Conservation (phyloP, 1,140 invertebrate genomes). For the Trinorchestia longiramus region DNA sequence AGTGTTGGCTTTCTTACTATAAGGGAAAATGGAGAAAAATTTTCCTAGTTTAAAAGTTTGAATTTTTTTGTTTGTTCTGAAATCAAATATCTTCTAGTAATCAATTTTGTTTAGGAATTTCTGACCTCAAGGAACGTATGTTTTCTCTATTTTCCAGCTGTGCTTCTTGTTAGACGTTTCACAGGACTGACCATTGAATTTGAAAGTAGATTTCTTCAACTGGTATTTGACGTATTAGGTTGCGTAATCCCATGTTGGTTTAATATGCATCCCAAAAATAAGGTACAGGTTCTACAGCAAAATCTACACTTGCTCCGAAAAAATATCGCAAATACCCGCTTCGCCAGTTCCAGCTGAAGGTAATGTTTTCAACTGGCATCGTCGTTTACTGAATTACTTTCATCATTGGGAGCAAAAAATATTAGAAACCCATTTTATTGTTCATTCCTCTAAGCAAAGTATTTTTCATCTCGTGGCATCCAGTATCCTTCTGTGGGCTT, state of each 20-base stretch:
- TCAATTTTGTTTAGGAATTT: not conserved
- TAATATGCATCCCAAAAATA: not conserved
- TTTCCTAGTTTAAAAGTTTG: not conserved
- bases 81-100: not conserved
- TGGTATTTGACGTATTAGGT: not conserved
- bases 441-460: not conserved
- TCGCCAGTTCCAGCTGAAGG: too few relatives aligned
- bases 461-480: not conserved
- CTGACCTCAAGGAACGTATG: not conserved
- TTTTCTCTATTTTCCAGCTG: not conserved
- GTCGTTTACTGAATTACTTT: too few relatives aligned
- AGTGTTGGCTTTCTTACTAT: not conserved
- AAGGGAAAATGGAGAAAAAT: not conserved
- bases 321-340: not conserved
- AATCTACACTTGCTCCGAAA: not conserved
- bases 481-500: too few relatives aligned
- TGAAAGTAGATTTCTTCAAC: not conserved
- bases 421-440: not conserved
- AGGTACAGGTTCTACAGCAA: not conserved
- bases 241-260: not conserved
- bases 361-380: too few relatives aligned
- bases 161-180: not conserved
- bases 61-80: not conserved
- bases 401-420: not conserved
- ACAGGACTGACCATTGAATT: not conserved